phyloP scores from a whole-genome alignment of 2,113 vertebrate species.

The Chroicocephalus ridibundus region DNA sequence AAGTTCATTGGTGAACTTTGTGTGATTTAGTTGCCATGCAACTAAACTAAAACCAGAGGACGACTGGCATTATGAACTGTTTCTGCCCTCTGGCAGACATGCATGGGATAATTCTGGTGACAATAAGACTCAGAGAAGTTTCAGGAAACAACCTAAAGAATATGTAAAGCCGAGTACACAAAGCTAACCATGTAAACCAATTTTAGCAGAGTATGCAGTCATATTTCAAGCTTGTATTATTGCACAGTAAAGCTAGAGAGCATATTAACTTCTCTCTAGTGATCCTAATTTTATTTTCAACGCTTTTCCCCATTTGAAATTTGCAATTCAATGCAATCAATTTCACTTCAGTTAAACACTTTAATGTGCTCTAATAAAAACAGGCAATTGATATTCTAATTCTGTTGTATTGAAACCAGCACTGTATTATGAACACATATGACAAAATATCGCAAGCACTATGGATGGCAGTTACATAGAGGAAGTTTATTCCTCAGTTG shows the following conservation, averaged over 20 bases:
- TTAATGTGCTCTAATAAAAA: conserved; percentile 50
- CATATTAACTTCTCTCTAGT: not conserved
- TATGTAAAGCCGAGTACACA: not conserved
- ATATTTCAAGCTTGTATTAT: not conserved
- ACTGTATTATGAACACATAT: conserved; percentile 27
- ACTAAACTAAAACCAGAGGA: not conserved
- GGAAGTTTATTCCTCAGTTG: not conserved
- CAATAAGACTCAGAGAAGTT: not conserved
- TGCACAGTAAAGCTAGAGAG: not conserved
- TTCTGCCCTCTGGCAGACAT: not conserved
- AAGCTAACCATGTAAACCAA: not conserved
- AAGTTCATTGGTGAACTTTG: not conserved
- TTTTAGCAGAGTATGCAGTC: not conserved
- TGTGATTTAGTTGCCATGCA: not conserved
- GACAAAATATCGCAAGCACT: not conserved
- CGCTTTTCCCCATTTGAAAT: conserved; percentile 25
- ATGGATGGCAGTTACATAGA: not conserved
- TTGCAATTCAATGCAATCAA: conserved; percentile 67
- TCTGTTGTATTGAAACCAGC: conserved; percentile 39
- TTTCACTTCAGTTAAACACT: conserved; percentile 57
- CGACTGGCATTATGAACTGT: no score
- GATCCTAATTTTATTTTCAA: conserved; percentile 32
- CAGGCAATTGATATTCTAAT: conserved; percentile 60
- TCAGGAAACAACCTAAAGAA: not conserved
- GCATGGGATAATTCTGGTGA: not conserved